Conservation (phyloP, 2,797 vertebrate genomes). For the Acropternis orthonyx region DNA sequence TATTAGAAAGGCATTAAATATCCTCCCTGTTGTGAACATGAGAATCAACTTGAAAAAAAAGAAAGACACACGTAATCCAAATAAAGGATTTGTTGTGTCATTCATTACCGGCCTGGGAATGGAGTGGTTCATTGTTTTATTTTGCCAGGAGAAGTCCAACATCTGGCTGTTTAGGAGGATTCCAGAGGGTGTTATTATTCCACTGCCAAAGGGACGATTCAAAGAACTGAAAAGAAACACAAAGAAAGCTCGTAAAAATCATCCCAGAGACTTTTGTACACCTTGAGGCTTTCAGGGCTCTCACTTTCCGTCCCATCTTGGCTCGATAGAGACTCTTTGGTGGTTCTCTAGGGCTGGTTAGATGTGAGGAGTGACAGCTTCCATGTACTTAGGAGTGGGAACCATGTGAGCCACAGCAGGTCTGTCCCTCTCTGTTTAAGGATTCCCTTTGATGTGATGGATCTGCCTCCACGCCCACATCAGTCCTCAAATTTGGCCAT, state of each 20-base stretch:
- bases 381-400: background rate
- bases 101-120: conserved; percentile 74
- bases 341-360: background rate
- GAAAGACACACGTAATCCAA: background rate
- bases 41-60: background rate
- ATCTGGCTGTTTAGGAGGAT: conserved; percentile 97
- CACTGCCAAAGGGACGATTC: conserved; percentile 94
- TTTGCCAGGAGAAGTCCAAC: conserved; percentile 94
- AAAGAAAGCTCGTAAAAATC: background rate
- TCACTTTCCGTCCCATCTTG: background rate
- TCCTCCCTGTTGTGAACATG: background rate
- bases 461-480: background rate
- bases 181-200: conserved; percentile 91
- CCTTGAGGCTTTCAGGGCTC: background rate
- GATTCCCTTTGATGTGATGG: background rate
- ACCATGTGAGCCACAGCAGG: accelerated
- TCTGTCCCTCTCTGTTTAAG: background rate
- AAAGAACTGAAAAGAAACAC: conserved; percentile 82
- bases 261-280: background rate
- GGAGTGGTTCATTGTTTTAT: conserved; percentile 80
- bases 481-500: background rate
- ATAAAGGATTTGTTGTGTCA: background rate
- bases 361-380: background rate
- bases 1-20: background rate
- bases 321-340: background rate